Evolutionary conservation across 1,140 invertebrate species (phyloP), one percentile per base, ranked within the genome.

Genomic region (Caenorhabditis latens): DNA sequence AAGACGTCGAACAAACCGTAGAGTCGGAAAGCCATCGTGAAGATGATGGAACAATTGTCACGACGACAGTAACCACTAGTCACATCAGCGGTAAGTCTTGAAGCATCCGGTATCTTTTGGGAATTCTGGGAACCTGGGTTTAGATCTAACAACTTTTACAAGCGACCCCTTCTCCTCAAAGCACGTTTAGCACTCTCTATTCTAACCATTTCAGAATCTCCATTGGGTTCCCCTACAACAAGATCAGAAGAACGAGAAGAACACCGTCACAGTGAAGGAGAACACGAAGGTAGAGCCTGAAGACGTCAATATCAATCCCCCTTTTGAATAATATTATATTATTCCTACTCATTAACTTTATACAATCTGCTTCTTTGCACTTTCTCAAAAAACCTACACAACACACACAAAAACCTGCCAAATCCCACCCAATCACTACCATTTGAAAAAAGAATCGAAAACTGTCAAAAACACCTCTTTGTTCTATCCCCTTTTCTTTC

Each of bases 41-140:
- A 65, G 85, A 63, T 53, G 90, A 90, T 48, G 89, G 87, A 82
- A 87, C 88, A 19, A 86, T 89, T 67, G 85, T 90, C 32, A 84
- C 85, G 16, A 89, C 88, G 71, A 85, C 84, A 42, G 87, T 88
- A 11, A 85, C 85, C 21, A 89, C 88, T 40, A 88, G 83, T 24
- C 75, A 84, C 75, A 79, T 79, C 50, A 85, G 48, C 42, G 84
- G 71, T 79, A 50, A 53, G 71, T 50, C 19, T 48, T 16, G 40
- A 21, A 21, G 14, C 42, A 19, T 71, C 8, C 11, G 71, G 71
- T 4, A 79, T 13, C 4, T 24, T 24, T 79, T 40, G 57, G 57
- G 84, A 53, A 61, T 11, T 16, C 32, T 46, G 55, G 55, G 83
- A 19, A 61, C 14, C 4, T 24, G 5, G 16, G 46, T 8, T 19